These are phyloP conservation scores for Palythoa grandiflora DNA, from an alignment of 92 coral and sea anemone genomes.

Conservation along the genomic window DNA sequence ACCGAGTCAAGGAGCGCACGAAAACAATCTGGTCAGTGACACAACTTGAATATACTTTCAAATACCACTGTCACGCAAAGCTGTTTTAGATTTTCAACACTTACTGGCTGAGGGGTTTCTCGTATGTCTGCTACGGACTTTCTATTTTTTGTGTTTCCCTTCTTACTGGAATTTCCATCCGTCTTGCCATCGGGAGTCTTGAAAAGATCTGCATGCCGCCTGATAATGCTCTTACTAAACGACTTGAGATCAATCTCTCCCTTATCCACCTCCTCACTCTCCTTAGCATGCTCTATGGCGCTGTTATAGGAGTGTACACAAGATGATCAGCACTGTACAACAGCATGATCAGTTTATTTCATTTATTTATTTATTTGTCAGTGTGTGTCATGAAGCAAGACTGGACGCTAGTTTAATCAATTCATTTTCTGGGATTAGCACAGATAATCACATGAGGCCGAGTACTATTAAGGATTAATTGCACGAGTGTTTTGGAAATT, in stretches of 20 bases:
- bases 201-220: slow-evolving; percentile 93
- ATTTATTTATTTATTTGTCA: too few species aligned
- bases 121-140: slow-evolving; percentile 50
- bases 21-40: too few species aligned
- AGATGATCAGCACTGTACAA: not conserved
- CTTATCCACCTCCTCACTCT: slow-evolving; percentile 60
- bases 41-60: too few species aligned
- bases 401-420: too few species aligned
- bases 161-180: slow-evolving; percentile 68
- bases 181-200: slow-evolving; percentile 73
- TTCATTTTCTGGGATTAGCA: too few species aligned
- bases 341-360: too few species aligned
- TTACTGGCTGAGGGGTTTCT: slow-evolving; percentile 30
- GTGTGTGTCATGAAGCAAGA: too few species aligned
- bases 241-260: slow-evolving; percentile 86
- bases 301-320: slow-evolving; percentile 45
- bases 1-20: too few species aligned
- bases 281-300: slow-evolving; percentile 84
- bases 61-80: not conserved
- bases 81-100: not conserved
- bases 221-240: slow-evolving; percentile 63
- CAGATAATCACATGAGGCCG: too few species aligned
- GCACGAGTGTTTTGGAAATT: too few species aligned
- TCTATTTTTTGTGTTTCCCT: slow-evolving; percentile 73
- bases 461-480: too few species aligned